phyloP scores from a whole-genome alignment of 2,888 invertebrate genomes.

The Mycalesis mineus region DNA sequence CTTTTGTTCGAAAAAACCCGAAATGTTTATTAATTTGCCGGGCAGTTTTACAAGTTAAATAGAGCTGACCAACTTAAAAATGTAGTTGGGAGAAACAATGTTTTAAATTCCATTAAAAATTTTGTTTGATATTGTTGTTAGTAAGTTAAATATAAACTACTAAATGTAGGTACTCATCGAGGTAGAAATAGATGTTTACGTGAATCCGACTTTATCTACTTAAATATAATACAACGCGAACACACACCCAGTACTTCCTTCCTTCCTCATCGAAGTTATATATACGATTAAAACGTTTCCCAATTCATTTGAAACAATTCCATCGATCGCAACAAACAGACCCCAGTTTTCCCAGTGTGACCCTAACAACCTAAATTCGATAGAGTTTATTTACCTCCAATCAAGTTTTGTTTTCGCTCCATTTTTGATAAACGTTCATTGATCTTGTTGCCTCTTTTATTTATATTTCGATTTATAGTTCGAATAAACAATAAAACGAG shows the following conservation, averaged over 20 bases:
- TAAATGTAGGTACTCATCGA: no score
- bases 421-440: slow-evolving; percentile 9
- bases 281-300: background rate
- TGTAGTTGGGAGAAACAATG: no score
- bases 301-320: background rate
- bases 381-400: background rate
- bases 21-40: no score
- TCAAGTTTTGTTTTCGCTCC: background rate
- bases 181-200: background rate
- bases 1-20: no score
- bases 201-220: background rate
- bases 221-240: background rate
- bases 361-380: background rate
- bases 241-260: background rate
- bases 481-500: background rate
- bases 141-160: no score
- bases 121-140: no score
- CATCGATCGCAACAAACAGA: background rate
- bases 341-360: background rate
- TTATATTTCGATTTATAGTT: background rate
- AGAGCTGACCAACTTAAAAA: no score
- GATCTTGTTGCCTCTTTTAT: background rate
- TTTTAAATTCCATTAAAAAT: no score
- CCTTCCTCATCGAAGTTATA: slow-evolving; percentile 11
- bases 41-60: no score